Conservation (phyloP, 2,888 invertebrate species). For the Germaria angustata region DNA sequence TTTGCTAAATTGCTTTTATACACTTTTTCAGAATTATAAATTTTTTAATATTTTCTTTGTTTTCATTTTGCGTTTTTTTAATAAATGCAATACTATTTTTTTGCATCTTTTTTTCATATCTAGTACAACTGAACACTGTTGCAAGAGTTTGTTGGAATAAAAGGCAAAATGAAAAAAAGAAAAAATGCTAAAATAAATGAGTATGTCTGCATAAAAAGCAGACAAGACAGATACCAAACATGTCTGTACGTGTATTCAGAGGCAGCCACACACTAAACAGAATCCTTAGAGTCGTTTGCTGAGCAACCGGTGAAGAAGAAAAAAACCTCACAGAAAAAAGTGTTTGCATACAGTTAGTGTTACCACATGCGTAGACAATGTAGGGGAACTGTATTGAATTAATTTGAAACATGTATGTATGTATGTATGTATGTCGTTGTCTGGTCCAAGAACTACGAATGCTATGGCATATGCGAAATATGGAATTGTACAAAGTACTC, state of each 20-base stretch:
- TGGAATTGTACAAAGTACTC: neutral
- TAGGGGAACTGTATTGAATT: constrained; percentile 12
- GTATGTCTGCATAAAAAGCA: constrained; percentile 15
- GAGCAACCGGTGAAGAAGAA: neutral
- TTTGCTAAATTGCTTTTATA: neutral
- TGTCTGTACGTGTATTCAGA: neutral
- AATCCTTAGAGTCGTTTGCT: constrained; percentile 15
- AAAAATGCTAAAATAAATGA: neutral
- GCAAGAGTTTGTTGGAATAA: constrained; percentile 13
- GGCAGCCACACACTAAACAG: constrained; percentile 22
- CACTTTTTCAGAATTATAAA: too few relatives aligned
- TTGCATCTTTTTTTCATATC: neutral
- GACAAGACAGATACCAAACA: constrained; percentile 11
- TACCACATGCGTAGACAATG: constrained; percentile 40
- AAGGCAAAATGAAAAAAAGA: neutral
- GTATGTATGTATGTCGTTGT: too few relatives aligned
- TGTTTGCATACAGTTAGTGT: constrained; percentile 5
- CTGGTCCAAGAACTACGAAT: neutral
- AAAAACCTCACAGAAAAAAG: neutral
- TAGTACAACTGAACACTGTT: constrained; percentile 1
- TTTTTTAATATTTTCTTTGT: neutral
- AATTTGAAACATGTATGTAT: constrained; percentile 13
- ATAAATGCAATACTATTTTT: constrained; percentile 18
- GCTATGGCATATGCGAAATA: neutral
- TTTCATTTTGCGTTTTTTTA: constrained; percentile 7